Evolutionary conservation across 2,888 invertebrate genomes (phyloP), one percentile per base, ranked within the genome.

Genomic region (Thecocarcelia acutangulata): DNA sequence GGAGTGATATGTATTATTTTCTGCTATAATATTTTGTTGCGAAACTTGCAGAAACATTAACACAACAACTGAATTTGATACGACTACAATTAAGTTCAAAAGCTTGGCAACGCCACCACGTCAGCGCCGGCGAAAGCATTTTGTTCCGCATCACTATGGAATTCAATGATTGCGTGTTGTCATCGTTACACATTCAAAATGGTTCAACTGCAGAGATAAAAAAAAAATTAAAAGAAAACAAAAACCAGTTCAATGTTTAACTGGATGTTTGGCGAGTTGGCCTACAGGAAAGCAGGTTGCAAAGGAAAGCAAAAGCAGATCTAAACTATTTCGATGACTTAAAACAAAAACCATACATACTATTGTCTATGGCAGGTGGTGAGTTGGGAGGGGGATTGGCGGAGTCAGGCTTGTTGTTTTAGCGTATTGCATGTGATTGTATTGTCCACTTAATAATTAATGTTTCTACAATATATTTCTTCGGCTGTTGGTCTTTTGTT

Each of bases 121-220:
- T 59, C 40, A 61, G 76, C 46, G n/a, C n/a, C n/a, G 48, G 68
- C 48, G 68, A 81, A 42, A 69, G 61, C 42, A 76, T 59, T 78
- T 50, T 78, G 58, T 82, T 82, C 82, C 82, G 82, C 78, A 74
- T 82, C 40, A 59, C 21, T 48, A 66, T 69, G 40, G 28, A 52
- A 54, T 11, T 33, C 52, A 74, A 78, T 78, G 69, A 66, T 82
- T 74, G 78, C 64, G 58, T 58, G 74, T 77, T 66, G 56, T 56
- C 63, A 44, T 69, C 80, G 63, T 72, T 66, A 72, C 56, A 72
- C 42, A 50, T 64, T n/a, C 42, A 52, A 6, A 42, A 33, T 48
- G 17, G 44, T 52, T 37, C 64, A 72, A 58, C 59, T 52, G 44
- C 44, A 44, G 17, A 37, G 13, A 42, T 42, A 42, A 61, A 70